These are phyloP conservation scores for Chrysolina americana DNA, from an alignment of 2,888 invertebrate genomes.

Conservation along the genomic window DNA sequence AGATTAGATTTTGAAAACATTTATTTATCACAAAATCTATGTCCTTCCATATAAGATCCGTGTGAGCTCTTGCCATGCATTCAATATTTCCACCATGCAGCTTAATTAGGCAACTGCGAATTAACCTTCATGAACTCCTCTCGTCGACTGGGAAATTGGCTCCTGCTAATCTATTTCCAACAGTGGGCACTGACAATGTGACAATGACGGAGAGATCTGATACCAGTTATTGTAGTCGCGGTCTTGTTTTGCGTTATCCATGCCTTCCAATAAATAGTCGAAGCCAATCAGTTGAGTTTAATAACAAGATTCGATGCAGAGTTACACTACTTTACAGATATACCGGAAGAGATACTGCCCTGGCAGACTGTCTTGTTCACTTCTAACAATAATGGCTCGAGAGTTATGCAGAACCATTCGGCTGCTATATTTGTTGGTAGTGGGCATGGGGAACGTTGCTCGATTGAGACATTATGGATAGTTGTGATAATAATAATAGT, in stretches of 20 bases:
- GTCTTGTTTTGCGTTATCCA: constrained; percentile 15
- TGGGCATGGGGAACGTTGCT: background rate
- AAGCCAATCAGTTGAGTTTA: constrained; percentile 8
- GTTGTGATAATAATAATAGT: background rate
- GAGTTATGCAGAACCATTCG: background rate
- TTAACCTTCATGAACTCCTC: too few relatives aligned
- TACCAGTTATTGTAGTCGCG: constrained; percentile 3
- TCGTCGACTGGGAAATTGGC: too few relatives aligned
- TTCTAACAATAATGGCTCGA: constrained; percentile 7
- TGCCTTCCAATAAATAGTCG: constrained; percentile 15
- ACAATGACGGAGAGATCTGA: constrained; percentile 1
- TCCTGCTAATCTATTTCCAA: background rate
- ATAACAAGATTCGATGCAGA: constrained; percentile 19
- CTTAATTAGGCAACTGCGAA: too few relatives aligned
- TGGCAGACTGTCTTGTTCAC: constrained; percentile 8
- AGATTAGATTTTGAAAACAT: background rate
- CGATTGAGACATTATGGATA: background rate
- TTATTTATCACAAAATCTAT: background rate
- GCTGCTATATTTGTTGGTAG: background rate
- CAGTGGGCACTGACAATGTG: background rate
- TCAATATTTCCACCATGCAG: too few relatives aligned
- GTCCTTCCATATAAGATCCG: too few relatives aligned
- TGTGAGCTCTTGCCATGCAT: too few relatives aligned
- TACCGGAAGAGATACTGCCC: constrained; percentile 2
- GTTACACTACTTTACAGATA: background rate